These are phyloP conservation scores for Pseudachorutes palmiensis DNA, from an alignment of 1,140 invertebrate species.

Conservation along the genomic window DNA sequence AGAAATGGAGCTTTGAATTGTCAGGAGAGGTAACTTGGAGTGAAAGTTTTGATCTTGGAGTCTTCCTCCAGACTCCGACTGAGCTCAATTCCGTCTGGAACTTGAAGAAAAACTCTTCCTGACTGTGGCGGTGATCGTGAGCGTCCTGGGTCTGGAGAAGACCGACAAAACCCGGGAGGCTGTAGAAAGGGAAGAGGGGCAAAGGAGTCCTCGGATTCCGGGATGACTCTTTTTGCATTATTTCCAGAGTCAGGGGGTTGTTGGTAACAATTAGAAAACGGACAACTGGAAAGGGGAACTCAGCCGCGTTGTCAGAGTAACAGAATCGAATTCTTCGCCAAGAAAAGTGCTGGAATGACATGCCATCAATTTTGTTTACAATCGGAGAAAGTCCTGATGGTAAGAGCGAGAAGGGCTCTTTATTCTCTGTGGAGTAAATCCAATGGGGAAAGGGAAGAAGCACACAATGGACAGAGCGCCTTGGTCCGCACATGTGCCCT, in stretches of 20 bases:
- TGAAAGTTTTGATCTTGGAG: not conserved
- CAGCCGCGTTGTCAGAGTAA: no score
- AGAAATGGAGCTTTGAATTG: not conserved
- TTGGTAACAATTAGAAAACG: not conserved
- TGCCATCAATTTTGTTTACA: not conserved
- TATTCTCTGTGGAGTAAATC: no score
- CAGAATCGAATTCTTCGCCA: no score
- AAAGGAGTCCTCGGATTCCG: not conserved
- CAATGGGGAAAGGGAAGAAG: no score
- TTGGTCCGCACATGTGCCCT: no score
- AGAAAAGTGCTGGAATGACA: slow-evolving; percentile 1
- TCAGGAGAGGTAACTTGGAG: not conserved
- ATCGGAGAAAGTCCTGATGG: no score
- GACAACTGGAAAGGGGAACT: not conserved
- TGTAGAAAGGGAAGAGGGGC: not conserved
- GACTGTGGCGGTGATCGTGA: not conserved
- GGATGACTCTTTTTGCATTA: not conserved
- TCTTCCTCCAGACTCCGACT: slow-evolving; percentile 5
- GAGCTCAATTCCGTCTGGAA: not conserved
- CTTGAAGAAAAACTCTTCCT: not conserved
- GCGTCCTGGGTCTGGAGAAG: not conserved
- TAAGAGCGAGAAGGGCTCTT: no score
- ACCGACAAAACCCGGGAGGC: not conserved
- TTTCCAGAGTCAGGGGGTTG: not conserved
- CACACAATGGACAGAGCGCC: no score